Conservation (phyloP, 2,113 vertebrate species). For the Cacatua alba region DNA sequence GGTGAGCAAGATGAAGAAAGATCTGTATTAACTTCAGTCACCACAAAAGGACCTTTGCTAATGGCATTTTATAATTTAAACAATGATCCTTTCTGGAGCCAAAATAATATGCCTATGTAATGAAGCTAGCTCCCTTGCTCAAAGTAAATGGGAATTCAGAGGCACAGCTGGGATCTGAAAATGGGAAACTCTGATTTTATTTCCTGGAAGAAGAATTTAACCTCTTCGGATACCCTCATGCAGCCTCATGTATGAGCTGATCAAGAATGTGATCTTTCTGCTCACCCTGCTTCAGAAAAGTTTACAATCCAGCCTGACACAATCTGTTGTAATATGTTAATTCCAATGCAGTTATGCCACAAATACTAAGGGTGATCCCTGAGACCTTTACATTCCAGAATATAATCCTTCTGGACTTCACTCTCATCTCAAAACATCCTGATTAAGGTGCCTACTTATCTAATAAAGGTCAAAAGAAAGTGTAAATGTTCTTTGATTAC, state of each 20-base stretch:
- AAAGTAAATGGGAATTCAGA: conserved; percentile 19
- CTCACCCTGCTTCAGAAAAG: conserved; percentile 46
- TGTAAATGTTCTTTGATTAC: not conserved
- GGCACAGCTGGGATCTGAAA: not conserved
- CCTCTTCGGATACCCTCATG: not conserved
- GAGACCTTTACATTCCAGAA: conserved; percentile 60
- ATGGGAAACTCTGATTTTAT: conserved; percentile 21
- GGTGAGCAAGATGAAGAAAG: not conserved
- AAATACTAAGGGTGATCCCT: conserved; percentile 63
- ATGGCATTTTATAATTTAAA: conserved; percentile 29
- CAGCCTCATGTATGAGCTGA: conserved; percentile 30
- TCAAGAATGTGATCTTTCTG: conserved; percentile 70
- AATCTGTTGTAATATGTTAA: conserved; percentile 72
- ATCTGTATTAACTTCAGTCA: conserved; percentile 9
- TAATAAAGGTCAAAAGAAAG: conserved; percentile 66
- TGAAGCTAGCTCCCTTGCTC: not conserved
- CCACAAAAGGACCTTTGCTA: conserved; percentile 29
- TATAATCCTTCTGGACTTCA: conserved; percentile 16
- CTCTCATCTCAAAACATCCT: conserved; percentile 26
- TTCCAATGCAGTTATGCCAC: conserved; percentile 62
- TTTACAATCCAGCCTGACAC: conserved; percentile 68
- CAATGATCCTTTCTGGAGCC: not conserved
- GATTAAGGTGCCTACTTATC: conserved; percentile 20
- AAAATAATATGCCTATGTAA: conserved; percentile 3
- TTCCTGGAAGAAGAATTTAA: conserved; percentile 52